Conservation (phyloP, 2,888 invertebrate genomes). For the Apocheima hispidaria region DNA sequence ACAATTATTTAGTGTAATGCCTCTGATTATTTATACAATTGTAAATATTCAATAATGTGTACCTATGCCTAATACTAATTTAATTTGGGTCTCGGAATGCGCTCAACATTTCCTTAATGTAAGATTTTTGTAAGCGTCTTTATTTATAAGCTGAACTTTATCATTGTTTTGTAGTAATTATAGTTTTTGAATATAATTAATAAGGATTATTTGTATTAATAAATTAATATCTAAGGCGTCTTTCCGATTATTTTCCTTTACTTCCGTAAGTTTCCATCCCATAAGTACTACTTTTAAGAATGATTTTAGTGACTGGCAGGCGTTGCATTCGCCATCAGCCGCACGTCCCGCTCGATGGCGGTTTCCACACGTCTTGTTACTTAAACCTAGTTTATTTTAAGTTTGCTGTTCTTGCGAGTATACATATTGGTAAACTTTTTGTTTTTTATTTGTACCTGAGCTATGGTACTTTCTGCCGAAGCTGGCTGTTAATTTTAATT, state of each 20-base stretch:
- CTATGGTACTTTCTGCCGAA: neutral
- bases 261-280: neutral
- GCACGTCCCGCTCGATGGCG: neutral
- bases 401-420: slow-evolving; percentile 2
- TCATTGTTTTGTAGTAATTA: slow-evolving; percentile 23
- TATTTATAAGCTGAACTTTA: slow-evolving; percentile 17
- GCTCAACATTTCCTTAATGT: slow-evolving; percentile 23
- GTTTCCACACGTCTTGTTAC: neutral
- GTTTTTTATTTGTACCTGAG: neutral
- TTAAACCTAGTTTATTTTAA: too few species aligned
- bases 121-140: slow-evolving; percentile 17
- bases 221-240: slow-evolving; percentile 23
- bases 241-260: slow-evolving; percentile 6
- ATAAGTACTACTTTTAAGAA: neutral
- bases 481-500: neutral
- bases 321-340: neutral
- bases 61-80: neutral
- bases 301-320: neutral
- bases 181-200: slow-evolving; percentile 2
- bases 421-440: neutral
- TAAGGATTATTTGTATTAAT: slow-evolving; percentile 24
- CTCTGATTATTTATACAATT: neutral
- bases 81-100: slow-evolving; percentile 6
- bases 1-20: neutral
- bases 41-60: neutral